Conservation (phyloP, 2,113 vertebrate genomes). For the Chionomys nivalis region DNA sequence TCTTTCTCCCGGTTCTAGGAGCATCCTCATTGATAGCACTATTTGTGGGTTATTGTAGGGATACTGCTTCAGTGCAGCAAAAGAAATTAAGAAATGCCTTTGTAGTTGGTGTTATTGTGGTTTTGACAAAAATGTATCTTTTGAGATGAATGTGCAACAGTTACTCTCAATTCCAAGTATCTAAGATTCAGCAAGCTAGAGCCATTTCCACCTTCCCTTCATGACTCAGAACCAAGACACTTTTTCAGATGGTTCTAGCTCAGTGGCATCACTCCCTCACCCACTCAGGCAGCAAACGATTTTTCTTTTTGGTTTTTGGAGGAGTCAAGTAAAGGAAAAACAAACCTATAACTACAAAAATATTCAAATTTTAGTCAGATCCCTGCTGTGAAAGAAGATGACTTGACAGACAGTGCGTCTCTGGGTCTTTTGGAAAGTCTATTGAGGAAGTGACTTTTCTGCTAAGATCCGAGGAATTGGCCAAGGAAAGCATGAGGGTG, state of each 20-base stretch:
- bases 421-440: neutral
- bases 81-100: neutral
- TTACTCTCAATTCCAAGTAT: neutral
- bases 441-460: constrained; percentile 35
- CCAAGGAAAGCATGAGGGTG: neutral
- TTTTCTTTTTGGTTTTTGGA: constrained; percentile 8
- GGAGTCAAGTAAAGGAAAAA: constrained; percentile 2
- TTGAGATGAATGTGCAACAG: neutral
- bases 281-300: neutral
- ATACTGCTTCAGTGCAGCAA: neutral
- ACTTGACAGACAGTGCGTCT: neutral
- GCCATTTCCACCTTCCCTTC: neutral
- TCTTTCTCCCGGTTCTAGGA: neutral
- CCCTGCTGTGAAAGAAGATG: neutral
- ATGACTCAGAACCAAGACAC: neutral
- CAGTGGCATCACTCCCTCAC: neutral
- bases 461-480: neutral
- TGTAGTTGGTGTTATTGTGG: neutral
- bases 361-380: neutral
- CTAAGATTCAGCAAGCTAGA: neutral
- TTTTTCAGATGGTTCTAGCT: neutral
- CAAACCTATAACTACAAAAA: neutral
- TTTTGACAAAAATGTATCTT: neutral
- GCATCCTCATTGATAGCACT: neutral
- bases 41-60: neutral